Evolutionary conservation across 92 coral and sea anemone genomes (phyloP), one percentile per base, ranked within the genome.

Genomic region (Galaxea fascicularis): DNA sequence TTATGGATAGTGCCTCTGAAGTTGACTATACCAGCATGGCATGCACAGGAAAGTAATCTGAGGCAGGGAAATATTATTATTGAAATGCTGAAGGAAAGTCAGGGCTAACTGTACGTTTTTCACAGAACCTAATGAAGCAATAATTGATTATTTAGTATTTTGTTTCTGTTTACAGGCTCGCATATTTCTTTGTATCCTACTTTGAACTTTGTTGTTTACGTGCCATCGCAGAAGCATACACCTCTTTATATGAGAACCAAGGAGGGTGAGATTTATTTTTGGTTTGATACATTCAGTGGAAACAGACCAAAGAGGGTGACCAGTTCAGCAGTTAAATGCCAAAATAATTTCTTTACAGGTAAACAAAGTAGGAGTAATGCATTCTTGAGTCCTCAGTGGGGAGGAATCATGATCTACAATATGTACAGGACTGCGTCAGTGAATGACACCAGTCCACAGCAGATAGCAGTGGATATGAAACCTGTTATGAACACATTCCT

Each of bases 371-470:
- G 78, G 24, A 95, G 92, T 80, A 95, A 95, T 87, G 98, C 98
- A 62, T 95, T 95, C 60, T 88, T 95, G 83, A 95, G 98, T 78
- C 98, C 98, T 21, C 95, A 95, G 87, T 95, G 98, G 98, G 98
- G 98, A 16, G 98, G 98, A 39, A 83, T 95, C 74, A 77, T 90
- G 85, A 91, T 95, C 17, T 91, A 92, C 86, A 95, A 95, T 86
- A 66, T 95, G 4, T 65, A 85, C n/a, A 74, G 74, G 56, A 54
- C 87, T 26, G 65, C 71, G 16, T 35, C 83, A 52, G 85, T 21
- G 58, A 89, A 85, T 11, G 90, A 22, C 35, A 83, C 87, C 65
- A 64, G 51, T 46, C 88, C 94, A 22, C 82, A 88, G 46, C 39
- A 76, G 80, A 82, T 95, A 74, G n/a, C 66, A 14, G 54, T 94